phyloP scores from a whole-genome alignment of 2,888 invertebrate species.

The Rhingia campestris region DNA sequence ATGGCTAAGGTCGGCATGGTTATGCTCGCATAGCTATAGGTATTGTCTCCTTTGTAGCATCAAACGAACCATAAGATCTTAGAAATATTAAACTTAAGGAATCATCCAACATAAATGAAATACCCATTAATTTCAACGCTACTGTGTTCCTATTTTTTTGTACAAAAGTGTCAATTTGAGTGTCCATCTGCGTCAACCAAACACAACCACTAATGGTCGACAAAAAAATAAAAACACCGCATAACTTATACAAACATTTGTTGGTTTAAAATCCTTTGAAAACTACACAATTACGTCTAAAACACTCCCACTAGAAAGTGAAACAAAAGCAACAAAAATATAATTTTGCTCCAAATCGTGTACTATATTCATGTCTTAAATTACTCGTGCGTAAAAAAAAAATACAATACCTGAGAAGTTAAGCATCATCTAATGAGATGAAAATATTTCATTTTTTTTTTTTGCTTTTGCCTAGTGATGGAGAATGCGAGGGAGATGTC shows the following conservation, averaged over 20 bases:
- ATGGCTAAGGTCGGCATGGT: too few relatives aligned
- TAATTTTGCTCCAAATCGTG: slow-evolving; percentile 1
- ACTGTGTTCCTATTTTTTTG: too few relatives aligned
- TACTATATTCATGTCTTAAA: slow-evolving; percentile 29
- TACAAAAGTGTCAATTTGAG: too few relatives aligned
- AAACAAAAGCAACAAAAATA: slow-evolving; percentile 13
- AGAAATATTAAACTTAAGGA: too few relatives aligned
- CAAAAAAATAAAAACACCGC: slow-evolving; percentile 10
- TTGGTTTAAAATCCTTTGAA: slow-evolving; percentile 45
- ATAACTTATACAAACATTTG: slow-evolving; percentile 43
- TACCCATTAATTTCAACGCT: too few relatives aligned
- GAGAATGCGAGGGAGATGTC: slow-evolving; percentile 59
- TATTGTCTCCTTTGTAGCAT: too few relatives aligned
- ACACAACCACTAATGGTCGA: slow-evolving; percentile 1
- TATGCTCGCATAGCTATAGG: too few relatives aligned
- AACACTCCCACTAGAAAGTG: slow-evolving; percentile 7
- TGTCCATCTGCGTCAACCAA: slow-evolving; percentile 17
- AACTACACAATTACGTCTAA: slow-evolving; percentile 25
- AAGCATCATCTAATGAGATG: slow-evolving; percentile 67
- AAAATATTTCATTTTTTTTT: slow-evolving; percentile 57
- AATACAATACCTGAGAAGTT: slow-evolving; percentile 56
- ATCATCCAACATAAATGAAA: too few relatives aligned
- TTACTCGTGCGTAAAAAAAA: slow-evolving; percentile 37
- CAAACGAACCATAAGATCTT: too few relatives aligned
- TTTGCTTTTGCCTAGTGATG: too few relatives aligned